Base-by-base conservation (phyloP, 92 coral and sea anemone genomes). In the Phenganax marumi region DNA sequence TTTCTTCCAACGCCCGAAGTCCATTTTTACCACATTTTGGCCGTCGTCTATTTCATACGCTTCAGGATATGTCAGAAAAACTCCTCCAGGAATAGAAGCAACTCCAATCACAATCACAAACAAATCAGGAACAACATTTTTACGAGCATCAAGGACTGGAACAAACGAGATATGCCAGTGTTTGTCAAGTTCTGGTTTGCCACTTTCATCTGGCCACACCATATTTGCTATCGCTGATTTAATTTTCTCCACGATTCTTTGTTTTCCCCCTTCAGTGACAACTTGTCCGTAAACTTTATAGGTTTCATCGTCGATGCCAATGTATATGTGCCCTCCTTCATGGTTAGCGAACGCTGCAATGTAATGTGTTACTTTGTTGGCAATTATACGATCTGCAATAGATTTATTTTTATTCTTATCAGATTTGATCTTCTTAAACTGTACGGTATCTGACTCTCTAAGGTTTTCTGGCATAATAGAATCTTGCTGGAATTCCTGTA, bases 341-440 rank as follows among this genome's bases (percentile, higher is more conserved):
- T 80, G 85, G 62, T 86, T 86, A 19, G 89, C 89, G 72, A 86
- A 86, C 25, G 89, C 89, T 3, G 84, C 60, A 8, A 86, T 62
- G 17, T 80, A 86, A 14, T 71, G 60, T 3, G 71, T 50, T 48
- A 86, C 19, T 24, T 86, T 80, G 52, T 86, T 86, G n/a, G 80
- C 76, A 24, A 80, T 86, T 21, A 86, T 86, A 18, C 89, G 89
- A 33, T 86, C 89, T 46, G 89, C 89, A 25, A 80, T 21, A 10
- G 85, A 25, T 73, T 83, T 73, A 57, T 83, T 83, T 25, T 83
- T 83, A 33, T 73, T 83, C 22, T 25, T 21, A 72, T 83, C 86
- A 19, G 86, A 83, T 62, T 83, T 83, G 10, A 83, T 48, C 73
- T 83, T 73, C 49, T 83, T 83, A 24, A 83, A 83, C 22, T 83